phyloP scores from a whole-genome alignment of 2,113 vertebrate species.

The Rynchops niger region DNA sequence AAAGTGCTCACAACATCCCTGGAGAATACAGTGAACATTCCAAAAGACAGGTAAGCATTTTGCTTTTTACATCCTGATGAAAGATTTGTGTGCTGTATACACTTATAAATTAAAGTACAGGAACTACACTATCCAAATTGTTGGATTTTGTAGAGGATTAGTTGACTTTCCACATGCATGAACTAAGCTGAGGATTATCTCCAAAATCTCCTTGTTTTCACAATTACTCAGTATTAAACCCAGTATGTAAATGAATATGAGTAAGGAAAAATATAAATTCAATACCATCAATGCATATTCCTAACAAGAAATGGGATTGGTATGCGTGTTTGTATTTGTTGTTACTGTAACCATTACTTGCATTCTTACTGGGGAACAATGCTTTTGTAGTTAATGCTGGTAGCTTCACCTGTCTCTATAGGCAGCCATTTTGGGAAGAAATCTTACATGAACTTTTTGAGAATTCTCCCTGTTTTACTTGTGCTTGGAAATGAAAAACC shows the following conservation, averaged over 20 bases:
- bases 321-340: neutral
- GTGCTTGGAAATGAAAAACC: neutral
- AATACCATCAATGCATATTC: neutral
- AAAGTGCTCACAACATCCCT: constrained; percentile 91
- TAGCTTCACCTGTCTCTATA: neutral
- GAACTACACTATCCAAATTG: neutral
- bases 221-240: neutral
- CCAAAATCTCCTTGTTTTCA: neutral
- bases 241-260: neutral
- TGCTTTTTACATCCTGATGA: neutral
- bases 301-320: neutral
- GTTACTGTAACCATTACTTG: neutral
- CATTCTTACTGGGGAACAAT: neutral
- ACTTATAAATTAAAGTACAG: neutral
- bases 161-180: neutral
- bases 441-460: neutral
- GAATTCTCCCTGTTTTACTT: neutral
- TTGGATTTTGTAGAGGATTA: neutral
- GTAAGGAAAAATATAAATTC: neutral
- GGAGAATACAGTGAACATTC: constrained; percentile 91
- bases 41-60: constrained; percentile 86
- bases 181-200: neutral
- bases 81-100: neutral
- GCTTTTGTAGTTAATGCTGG: neutral
- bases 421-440: neutral